Percentiles rank a stretch among this genome's conserved stretches.
Evolutionary conservation across 2,888 invertebrate genomes (phyloP).

Genomic region (Helobdella robusta): DNA sequence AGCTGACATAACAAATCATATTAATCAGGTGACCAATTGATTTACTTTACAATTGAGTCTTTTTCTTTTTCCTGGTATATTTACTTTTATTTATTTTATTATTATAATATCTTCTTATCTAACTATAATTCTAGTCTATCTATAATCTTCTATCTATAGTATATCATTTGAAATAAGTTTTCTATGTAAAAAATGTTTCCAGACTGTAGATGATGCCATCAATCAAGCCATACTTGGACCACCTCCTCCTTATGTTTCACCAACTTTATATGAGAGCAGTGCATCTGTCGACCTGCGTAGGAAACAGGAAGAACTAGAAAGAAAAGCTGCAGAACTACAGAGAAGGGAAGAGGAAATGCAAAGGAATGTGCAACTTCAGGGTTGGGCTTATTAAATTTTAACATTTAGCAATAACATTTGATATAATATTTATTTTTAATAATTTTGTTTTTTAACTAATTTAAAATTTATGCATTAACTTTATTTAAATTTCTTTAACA

Average conservation of each 20-base stretch:
- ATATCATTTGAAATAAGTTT: too few relatives aligned
- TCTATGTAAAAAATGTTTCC: neutral
- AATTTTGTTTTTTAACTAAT: neutral
- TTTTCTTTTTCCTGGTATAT: too few relatives aligned
- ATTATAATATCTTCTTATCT: neutral
- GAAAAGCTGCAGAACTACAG: conserved; percentile 78
- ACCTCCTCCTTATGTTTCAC: conserved; percentile 57
- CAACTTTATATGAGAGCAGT: conserved; percentile 47
- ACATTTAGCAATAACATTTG: neutral
- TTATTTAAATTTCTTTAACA: conserved; percentile 10
- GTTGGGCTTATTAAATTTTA: conserved; percentile 12
- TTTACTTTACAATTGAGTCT: neutral
- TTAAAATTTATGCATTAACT: neutral
- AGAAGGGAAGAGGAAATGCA: conserved; percentile 69
- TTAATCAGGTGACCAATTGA: too few relatives aligned
- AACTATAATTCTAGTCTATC: neutral
- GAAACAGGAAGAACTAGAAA: conserved; percentile 64
- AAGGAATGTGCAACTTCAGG: conserved; percentile 27
- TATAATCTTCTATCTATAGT: too few relatives aligned
- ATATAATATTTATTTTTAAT: neutral
- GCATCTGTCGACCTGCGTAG: conserved; percentile 51
- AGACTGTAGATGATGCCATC: conserved; percentile 59
- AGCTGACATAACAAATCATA: too few relatives aligned
- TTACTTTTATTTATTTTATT: neutral
- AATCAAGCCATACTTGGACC: conserved; percentile 60